Evolutionary conservation across 1,140 invertebrate species (phyloP).

Genomic region (Drosophila arawakana): DNA sequence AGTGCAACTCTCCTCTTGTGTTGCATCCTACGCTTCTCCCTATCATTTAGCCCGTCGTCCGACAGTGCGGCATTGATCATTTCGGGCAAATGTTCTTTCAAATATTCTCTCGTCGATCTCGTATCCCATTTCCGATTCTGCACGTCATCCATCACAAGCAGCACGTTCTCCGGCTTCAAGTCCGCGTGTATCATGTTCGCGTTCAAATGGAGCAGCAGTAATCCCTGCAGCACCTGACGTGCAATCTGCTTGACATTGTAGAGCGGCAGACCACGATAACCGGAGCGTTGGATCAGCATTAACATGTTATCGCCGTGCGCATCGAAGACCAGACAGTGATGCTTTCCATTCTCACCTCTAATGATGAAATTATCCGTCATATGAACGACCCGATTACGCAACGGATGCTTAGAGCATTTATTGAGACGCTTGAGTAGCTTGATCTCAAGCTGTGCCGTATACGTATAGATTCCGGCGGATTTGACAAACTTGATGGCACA

Average conservation of each 20-base stretch:
- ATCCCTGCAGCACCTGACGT: conserved; percentile 97
- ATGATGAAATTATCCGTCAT: conserved; percentile 98
- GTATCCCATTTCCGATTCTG: conserved; percentile 94
- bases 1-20: conserved; percentile 90
- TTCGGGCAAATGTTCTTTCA: conserved; percentile 89
- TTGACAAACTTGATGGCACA: conserved; percentile 99
- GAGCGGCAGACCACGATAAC: conserved; percentile 97
- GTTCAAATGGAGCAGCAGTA: conserved; percentile 97
- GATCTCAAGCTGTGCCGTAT: conserved; percentile 99
- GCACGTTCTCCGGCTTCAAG: conserved; percentile 99
- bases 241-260: conserved; percentile 97
- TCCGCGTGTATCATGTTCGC: conserved; percentile 99
- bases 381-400: conserved; percentile 96
- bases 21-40: conserved; percentile 32
- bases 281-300: conserved; percentile 98
- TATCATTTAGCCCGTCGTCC: conserved; percentile 30
- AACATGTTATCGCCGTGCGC: conserved; percentile 98
- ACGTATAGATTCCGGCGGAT: conserved; percentile 97
- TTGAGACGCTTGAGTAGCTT: conserved; percentile 96
- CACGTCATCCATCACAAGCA: conserved; percentile 93
- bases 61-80: background rate
- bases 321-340: conserved; percentile 99
- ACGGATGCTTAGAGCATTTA: conserved; percentile 92
- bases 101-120: conserved; percentile 93
- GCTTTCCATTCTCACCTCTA: conserved; percentile 96